A percentile compares a stretch with the other conserved stretches of the same genome.
Evolutionary conservation across 2,797 vertebrate species (phyloP).

Genomic region (Buphagus erythrorhynchus): DNA sequence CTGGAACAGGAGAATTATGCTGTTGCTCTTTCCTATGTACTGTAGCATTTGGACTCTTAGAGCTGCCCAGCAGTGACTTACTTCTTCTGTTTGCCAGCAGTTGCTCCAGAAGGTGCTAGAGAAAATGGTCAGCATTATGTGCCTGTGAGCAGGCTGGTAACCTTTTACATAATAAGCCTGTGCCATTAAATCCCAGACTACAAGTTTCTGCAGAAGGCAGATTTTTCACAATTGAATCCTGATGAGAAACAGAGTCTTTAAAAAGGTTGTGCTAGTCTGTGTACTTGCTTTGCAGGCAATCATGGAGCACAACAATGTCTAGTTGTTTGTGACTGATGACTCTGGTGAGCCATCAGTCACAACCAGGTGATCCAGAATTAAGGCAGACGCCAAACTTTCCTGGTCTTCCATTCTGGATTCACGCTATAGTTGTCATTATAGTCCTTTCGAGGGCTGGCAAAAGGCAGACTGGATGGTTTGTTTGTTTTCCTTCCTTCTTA

Average conservation of each 20-base stretch:
- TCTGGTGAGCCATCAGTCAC: neutral
- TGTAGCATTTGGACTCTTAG: neutral
- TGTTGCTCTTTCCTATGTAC: neutral
- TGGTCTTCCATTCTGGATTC: neutral
- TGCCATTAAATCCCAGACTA: neutral
- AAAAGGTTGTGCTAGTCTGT: neutral
- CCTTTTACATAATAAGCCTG: neutral
- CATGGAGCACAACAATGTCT: neutral
- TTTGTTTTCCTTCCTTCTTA: neutral
- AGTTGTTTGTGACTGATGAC: neutral
- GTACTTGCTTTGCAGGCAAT: neutral
- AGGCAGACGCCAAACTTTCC: neutral
- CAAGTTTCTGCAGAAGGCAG: slow-evolving; percentile 5
- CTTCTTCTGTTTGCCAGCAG: neutral
- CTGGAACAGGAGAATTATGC: neutral
- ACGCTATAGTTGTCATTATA: neutral
- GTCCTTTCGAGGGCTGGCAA: neutral
- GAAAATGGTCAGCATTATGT: neutral
- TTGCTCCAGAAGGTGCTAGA: neutral
- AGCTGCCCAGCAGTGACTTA: neutral
- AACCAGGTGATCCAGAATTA: neutral
- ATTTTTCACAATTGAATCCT: slow-evolving; percentile 40
- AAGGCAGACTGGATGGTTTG: neutral
- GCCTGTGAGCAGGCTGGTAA: neutral
- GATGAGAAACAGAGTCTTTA: slow-evolving; percentile 13